Percentiles rank a stretch among this genome's conserved stretches.
These are phyloP conservation scores for Anser brachyrhynchus DNA, from an alignment of 2,113 vertebrate species.

Conservation along the genomic window DNA sequence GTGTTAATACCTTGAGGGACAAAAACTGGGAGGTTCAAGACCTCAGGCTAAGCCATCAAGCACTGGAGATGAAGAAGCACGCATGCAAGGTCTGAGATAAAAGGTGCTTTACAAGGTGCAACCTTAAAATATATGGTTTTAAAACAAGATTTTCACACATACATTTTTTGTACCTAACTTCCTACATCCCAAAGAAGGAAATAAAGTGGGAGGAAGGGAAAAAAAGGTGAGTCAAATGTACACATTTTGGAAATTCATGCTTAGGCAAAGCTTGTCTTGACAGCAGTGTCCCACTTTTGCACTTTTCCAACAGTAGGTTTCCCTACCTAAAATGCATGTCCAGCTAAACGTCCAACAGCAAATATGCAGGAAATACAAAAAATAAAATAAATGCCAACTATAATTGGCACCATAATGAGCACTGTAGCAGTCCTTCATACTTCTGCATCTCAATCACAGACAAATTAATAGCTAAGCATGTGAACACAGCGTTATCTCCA, in stretches of 20 bases:
- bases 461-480: neutral
- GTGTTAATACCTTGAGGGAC: neutral
- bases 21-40: neutral
- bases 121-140: neutral
- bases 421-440: neutral
- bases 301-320: neutral
- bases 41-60: neutral
- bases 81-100: neutral
- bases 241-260: neutral
- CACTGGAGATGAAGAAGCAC: fast-evolving
- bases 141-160: neutral
- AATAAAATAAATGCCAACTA: neutral
- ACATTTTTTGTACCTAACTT: neutral
- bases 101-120: neutral
- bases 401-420: neutral
- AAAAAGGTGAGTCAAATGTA: neutral
- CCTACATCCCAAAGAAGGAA: neutral
- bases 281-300: neutral
- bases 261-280: neutral
- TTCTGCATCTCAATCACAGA: neutral
- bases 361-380: neutral
- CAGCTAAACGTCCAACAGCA: neutral
- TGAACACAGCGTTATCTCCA: neutral
- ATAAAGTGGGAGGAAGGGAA: neutral
- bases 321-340: neutral